Percentiles rank a stretch among this genome's conserved stretches.
Conservation (phyloP, 2,797 vertebrate species). For the Aldrovandia affinis region DNA sequence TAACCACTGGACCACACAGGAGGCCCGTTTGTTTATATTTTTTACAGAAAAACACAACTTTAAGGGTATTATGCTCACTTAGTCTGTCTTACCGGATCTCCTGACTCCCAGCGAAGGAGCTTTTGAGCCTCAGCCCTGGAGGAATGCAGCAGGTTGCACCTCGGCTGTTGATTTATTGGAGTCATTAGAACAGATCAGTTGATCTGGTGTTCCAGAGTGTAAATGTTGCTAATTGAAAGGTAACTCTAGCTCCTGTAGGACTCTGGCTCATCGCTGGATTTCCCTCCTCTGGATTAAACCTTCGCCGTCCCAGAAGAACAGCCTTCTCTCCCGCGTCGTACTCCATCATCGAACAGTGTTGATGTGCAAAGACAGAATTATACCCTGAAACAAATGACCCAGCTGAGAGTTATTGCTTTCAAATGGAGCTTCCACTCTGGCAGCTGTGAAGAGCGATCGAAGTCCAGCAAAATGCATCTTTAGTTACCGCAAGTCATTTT, state of each 20-base stretch:
- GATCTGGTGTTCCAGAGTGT: background rate
- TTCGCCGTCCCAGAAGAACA: slow-evolving; percentile 20
- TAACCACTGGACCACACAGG: no score
- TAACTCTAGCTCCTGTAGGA: slow-evolving; percentile 1
- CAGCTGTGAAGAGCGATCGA: slow-evolving; percentile 12
- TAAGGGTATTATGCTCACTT: no score
- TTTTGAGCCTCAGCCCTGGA: no score
- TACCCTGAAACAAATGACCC: background rate
- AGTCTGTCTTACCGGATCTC: no score
- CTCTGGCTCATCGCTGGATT: background rate
- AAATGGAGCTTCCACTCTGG: slow-evolving; percentile 5
- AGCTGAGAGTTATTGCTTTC: slow-evolving; percentile 6
- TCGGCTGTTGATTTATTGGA: background rate
- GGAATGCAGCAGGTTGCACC: background rate
- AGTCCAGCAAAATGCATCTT: slow-evolving; percentile 25
- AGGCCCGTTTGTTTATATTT: no score
- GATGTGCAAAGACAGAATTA: slow-evolving; percentile 8
- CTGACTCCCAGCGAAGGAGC: no score
- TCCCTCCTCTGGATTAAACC: background rate
- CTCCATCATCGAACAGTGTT: background rate
- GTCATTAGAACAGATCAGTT: slow-evolving; percentile 10
- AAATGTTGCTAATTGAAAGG: background rate
- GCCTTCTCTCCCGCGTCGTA: background rate
- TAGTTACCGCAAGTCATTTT: slow-evolving; percentile 17
- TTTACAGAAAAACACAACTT: no score